These are phyloP conservation scores for Eutrigla gurnardus DNA, from an alignment of 2,797 vertebrate species.

Conservation along the genomic window DNA sequence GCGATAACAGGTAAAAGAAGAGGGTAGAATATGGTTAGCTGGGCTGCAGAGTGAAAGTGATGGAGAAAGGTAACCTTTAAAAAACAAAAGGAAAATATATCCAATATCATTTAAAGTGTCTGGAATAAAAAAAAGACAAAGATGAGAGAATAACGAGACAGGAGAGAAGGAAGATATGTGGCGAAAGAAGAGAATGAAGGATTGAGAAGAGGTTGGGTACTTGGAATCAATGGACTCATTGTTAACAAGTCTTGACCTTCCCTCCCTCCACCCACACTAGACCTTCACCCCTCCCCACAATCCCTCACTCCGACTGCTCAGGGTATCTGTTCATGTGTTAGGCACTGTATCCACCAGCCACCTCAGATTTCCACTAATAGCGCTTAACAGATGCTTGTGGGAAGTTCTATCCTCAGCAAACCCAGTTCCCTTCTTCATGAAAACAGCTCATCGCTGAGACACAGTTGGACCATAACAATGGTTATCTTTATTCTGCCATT, in stretches of 20 bases:
- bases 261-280: conserved; percentile 44
- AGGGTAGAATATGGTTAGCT: neutral
- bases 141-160: conserved; percentile 22
- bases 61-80: neutral
- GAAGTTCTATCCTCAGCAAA: conserved; percentile 22
- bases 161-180: conserved; percentile 17
- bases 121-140: neutral
- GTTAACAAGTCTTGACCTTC: conserved; percentile 60
- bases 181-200: conserved; percentile 21
- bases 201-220: conserved; percentile 28
- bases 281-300: conserved; percentile 37
- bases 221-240: conserved; percentile 67
- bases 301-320: conserved; percentile 36
- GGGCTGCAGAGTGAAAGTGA: neutral
- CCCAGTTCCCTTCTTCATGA: conserved; percentile 5
- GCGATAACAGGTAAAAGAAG: neutral
- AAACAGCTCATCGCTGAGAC: neutral
- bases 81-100: conserved; percentile 3
- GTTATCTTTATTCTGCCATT: neutral
- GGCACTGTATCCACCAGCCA: conserved; percentile 38
- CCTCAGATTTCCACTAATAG: conserved; percentile 48
- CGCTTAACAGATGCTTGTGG: conserved; percentile 57
- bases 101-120: conserved; percentile 10
- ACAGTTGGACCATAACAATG: neutral
- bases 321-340: conserved; percentile 39